Conservation (phyloP, 2,888 invertebrate species). For the Drosophila heteroneura region DNA sequence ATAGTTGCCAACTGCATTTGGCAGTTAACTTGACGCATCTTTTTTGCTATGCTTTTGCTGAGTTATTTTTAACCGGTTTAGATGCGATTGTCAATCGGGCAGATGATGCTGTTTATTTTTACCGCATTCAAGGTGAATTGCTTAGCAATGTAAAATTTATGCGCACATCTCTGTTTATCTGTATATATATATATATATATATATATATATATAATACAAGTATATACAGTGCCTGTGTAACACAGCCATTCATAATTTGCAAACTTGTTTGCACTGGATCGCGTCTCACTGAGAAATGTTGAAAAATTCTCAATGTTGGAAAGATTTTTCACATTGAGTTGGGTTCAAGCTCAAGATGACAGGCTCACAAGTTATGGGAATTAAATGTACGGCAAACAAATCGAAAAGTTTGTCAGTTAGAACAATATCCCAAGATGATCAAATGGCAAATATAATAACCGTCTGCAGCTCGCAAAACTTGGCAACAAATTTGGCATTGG, state of each 20-base stretch:
- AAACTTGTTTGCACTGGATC: slow-evolving; percentile 55
- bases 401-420: slow-evolving; percentile 43
- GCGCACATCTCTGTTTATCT: slow-evolving; percentile 20
- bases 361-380: slow-evolving; percentile 50
- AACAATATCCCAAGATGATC: slow-evolving; percentile 3
- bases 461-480: slow-evolving; percentile 14
- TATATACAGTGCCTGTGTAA: slow-evolving; percentile 36
- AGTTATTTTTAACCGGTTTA: slow-evolving; percentile 66
- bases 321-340: slow-evolving; percentile 40
- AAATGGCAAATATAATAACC: slow-evolving; percentile 12
- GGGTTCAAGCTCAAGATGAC: slow-evolving; percentile 41
- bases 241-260: slow-evolving; percentile 64
- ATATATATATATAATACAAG: not conserved
- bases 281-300: not conserved
- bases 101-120: slow-evolving; percentile 40
- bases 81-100: slow-evolving; percentile 47
- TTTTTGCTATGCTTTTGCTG: slow-evolving; percentile 28
- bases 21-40: slow-evolving; percentile 37
- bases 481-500: slow-evolving; percentile 8
- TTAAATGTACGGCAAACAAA: slow-evolving; percentile 53
- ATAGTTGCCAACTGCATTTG: slow-evolving; percentile 30
- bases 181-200: not conserved
- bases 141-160: slow-evolving; percentile 58
- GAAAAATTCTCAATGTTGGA: slow-evolving; percentile 31
- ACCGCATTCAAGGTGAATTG: slow-evolving; percentile 68